Evolutionary conservation across 92 coral and sea anemone species (phyloP).

Genomic region (Parazoanthus darwini): DNA sequence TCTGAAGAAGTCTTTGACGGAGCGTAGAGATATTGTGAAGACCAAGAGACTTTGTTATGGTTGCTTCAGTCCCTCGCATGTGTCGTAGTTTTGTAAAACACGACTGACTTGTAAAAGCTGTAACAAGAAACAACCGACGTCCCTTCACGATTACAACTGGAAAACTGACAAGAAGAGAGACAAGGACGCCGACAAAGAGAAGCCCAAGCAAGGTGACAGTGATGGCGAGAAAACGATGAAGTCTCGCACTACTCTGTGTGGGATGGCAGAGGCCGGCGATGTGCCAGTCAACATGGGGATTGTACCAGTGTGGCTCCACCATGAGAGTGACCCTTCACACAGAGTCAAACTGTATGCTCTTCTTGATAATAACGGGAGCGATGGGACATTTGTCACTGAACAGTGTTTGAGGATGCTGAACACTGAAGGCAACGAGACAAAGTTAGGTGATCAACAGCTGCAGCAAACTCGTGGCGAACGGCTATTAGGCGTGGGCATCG

Average conservation of each 20-base stretch:
- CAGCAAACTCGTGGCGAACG: too few species aligned
- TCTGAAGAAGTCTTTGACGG: too few species aligned
- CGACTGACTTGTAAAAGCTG: too few species aligned
- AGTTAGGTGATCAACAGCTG: neutral
- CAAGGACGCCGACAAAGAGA: neutral
- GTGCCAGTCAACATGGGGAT: constrained; percentile 64
- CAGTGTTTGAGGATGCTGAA: constrained; percentile 41
- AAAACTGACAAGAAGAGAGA: constrained; percentile 34
- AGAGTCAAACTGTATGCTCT: constrained; percentile 61
- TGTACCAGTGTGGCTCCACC: constrained; percentile 63
- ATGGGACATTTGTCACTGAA: constrained; percentile 67
- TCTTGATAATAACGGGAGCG: constrained; percentile 64
- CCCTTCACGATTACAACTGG: constrained; percentile 65
- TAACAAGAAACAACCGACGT: neutral
- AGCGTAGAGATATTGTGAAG: too few species aligned
- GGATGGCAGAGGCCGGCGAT: constrained; percentile 66
- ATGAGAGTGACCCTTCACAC: constrained; percentile 50
- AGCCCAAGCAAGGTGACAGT: neutral
- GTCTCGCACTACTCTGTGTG: constrained; percentile 50
- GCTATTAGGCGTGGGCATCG: too few species aligned
- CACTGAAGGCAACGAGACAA: constrained; percentile 54
- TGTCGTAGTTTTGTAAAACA: too few species aligned
- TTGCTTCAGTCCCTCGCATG: too few species aligned
- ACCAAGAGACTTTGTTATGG: too few species aligned
- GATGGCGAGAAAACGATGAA: constrained; percentile 23